phyloP scores from a whole-genome alignment of 2,888 invertebrate species.

The Drosophila neonasuta region DNA sequence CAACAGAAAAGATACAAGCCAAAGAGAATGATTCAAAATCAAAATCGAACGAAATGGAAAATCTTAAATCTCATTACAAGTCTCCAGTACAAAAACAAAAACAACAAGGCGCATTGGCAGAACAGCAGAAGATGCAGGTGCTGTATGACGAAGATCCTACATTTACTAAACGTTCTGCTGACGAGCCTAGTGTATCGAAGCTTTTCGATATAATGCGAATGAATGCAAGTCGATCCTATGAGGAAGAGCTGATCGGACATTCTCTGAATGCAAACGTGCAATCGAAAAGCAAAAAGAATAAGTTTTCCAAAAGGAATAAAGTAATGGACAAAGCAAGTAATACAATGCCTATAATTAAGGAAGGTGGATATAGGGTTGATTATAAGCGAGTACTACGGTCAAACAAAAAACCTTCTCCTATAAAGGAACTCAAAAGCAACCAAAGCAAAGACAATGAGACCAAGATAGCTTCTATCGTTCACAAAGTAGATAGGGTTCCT shows the following conservation, averaged over 20 bases:
- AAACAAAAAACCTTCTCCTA: neutral
- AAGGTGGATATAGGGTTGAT: slow-evolving; percentile 14
- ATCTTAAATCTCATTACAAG: too few species aligned
- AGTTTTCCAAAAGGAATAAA: neutral
- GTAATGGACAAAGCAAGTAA: neutral
- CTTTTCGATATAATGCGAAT: slow-evolving; percentile 18
- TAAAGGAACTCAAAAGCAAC: neutral
- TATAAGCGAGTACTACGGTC: slow-evolving; percentile 14
- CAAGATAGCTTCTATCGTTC: neutral
- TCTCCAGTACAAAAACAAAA: neutral
- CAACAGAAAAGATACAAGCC: neutral
- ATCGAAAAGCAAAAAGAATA: neutral
- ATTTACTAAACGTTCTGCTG: slow-evolving; percentile 3
- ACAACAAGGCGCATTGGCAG: neutral
- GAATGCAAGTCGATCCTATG: slow-evolving; percentile 5
- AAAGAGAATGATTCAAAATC: neutral
- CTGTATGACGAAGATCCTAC: slow-evolving; percentile 6
- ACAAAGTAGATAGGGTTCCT: neutral
- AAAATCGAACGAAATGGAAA: neutral
- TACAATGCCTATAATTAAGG: neutral
- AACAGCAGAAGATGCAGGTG: neutral
- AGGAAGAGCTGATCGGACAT: neutral
- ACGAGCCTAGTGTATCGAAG: slow-evolving; percentile 11
- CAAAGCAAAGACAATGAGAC: neutral
- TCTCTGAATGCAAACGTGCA: neutral